Percentiles rank a stretch among this genome's conserved stretches.
Conservation (phyloP, 2,797 vertebrate genomes). For the Sternarchorhynchus goeldii region DNA sequence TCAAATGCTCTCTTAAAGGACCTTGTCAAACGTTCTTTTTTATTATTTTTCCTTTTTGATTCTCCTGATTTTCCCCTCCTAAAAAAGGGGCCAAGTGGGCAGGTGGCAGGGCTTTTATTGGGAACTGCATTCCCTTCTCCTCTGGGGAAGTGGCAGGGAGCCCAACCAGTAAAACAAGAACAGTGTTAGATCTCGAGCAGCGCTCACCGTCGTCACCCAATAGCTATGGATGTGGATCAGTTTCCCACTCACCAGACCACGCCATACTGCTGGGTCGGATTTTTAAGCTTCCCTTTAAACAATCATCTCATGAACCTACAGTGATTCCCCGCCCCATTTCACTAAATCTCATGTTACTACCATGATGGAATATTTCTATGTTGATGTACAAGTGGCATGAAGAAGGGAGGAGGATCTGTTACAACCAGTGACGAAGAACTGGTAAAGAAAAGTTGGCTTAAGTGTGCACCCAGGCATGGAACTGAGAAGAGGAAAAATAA, state of each 20-base stretch:
- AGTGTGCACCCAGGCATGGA: too few relatives aligned
- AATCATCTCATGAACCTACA: neutral
- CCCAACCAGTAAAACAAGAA: conserved; percentile 27
- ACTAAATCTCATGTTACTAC: conserved; percentile 7
- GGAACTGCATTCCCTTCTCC: conserved; percentile 31
- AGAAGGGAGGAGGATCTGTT: too few relatives aligned
- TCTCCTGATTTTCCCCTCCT: neutral
- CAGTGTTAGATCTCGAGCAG: conserved; percentile 13
- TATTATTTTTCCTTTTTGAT: neutral
- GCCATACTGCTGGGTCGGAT: conserved; percentile 1
- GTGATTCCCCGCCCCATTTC: neutral
- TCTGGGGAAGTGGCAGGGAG: conserved; percentile 12
- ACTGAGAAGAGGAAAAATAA: too few relatives aligned
- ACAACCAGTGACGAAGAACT: neutral
- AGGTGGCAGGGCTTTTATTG: conserved; percentile 37
- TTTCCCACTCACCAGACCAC: conserved; percentile 17
- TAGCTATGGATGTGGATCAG: conserved; percentile 23
- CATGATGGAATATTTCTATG: neutral
- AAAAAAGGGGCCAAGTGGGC: conserved; percentile 8
- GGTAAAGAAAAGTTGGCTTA: too few relatives aligned
- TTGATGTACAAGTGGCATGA: too few relatives aligned
- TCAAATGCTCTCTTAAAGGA: conserved; percentile 33
- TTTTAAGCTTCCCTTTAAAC: neutral
- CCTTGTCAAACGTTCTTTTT: conserved; percentile 28
- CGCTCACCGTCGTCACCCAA: conserved; percentile 32